These are phyloP conservation scores for Leiothrix lutea DNA, from an alignment of 2,113 vertebrate genomes.

Conservation along the genomic window DNA sequence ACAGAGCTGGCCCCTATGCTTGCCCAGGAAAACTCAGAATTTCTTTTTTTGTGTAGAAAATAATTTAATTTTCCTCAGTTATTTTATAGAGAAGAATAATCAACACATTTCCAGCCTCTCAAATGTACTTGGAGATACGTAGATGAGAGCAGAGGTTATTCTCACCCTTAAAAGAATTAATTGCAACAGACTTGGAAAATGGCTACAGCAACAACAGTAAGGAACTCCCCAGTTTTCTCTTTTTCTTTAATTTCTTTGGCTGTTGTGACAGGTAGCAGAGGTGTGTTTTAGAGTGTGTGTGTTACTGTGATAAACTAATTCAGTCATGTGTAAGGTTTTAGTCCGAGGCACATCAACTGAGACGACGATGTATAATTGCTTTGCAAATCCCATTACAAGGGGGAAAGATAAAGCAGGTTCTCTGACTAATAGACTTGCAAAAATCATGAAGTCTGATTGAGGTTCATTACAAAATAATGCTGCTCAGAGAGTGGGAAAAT, in stretches of 20 bases:
- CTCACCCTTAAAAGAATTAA: not conserved
- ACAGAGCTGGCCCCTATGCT: fast-evolving
- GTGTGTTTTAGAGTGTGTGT: not conserved
- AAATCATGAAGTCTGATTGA: slow-evolving; percentile 33
- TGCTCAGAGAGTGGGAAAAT: slow-evolving; percentile 10
- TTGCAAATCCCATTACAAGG: slow-evolving; percentile 54
- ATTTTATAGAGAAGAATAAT: not conserved
- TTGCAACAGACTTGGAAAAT: not conserved
- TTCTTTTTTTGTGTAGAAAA: not conserved
- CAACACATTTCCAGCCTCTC: not conserved
- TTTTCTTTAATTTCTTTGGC: slow-evolving; percentile 6
- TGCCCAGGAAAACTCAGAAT: not conserved
- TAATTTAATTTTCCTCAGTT: not conserved
- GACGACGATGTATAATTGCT: slow-evolving; percentile 35
- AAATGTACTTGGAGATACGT: not conserved
- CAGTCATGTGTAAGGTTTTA: slow-evolving; percentile 25
- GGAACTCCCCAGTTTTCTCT: not conserved
- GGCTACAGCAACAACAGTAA: not conserved
- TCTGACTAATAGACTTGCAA: slow-evolving; percentile 53
- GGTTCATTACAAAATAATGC: slow-evolving; percentile 31
- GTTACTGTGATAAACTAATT: slow-evolving; percentile 33
- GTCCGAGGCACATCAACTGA: not conserved
- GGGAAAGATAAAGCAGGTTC: slow-evolving; percentile 29
- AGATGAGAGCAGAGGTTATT: not conserved
- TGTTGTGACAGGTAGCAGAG: slow-evolving; percentile 5